Conservation (phyloP, 2,888 invertebrate genomes). For the Serripes groenlandicus region DNA sequence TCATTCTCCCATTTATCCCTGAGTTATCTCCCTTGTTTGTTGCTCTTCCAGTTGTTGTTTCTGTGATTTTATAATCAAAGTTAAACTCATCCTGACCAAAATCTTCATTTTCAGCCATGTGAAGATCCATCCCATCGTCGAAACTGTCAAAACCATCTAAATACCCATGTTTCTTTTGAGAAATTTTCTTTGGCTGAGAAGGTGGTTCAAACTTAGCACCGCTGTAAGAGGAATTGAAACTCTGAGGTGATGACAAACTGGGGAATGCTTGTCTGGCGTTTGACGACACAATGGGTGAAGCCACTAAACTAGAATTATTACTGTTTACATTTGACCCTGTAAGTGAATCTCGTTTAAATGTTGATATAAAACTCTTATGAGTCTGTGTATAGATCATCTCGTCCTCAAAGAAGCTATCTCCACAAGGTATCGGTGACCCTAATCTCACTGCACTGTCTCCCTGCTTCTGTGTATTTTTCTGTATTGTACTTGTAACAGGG, state of each 20-base stretch:
- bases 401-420: slow-evolving; percentile 85
- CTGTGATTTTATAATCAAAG: slow-evolving; percentile 58
- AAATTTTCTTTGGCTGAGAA: neutral
- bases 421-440: slow-evolving; percentile 81
- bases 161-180: neutral
- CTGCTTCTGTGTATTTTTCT: slow-evolving; percentile 18
- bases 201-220: slow-evolving; percentile 29
- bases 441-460: slow-evolving; percentile 29
- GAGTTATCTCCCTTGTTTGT: slow-evolving; percentile 15
- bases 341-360: slow-evolving; percentile 62
- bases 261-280: neutral
- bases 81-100: slow-evolving; percentile 37
- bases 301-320: slow-evolving; percentile 16
- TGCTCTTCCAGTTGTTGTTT: neutral
- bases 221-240: neutral
- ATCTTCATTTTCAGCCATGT: slow-evolving; percentile 51
- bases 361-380: slow-evolving; percentile 73
- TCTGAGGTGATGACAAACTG: neutral
- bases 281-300: slow-evolving; percentile 1
- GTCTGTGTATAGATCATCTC: slow-evolving; percentile 76
- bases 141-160: slow-evolving; percentile 51
- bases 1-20: neutral
- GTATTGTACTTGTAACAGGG: slow-evolving; percentile 46
- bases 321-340: neutral
- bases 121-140: slow-evolving; percentile 59